phyloP scores from a whole-genome alignment of 2,797 vertebrate species.

The Pelobates cultripes region DNA sequence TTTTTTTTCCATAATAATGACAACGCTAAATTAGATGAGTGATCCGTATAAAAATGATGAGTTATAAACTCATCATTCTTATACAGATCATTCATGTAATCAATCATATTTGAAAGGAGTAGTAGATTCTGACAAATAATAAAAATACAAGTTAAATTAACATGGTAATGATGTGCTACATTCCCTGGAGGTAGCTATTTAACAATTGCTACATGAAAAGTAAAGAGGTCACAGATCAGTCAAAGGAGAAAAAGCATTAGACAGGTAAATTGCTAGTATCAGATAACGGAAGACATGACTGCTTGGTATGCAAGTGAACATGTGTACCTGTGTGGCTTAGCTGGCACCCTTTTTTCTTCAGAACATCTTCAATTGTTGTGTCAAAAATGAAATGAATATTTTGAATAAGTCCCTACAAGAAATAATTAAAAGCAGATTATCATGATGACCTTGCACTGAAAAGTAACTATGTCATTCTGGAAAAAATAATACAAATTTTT shows the following conservation, averaged over 20 bases:
- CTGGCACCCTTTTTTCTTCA: slow-evolving; percentile 86
- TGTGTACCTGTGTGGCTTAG: slow-evolving; percentile 82
- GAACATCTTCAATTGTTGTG: slow-evolving; percentile 84
- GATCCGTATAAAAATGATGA: too few species aligned
- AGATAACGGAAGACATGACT: not conserved
- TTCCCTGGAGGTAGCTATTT: not conserved
- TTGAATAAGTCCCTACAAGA: slow-evolving; percentile 89
- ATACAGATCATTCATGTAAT: not conserved
- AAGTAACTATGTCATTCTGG: not conserved
- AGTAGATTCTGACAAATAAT: not conserved
- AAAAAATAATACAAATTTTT: too few species aligned
- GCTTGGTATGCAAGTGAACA: slow-evolving; percentile 3
- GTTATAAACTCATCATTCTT: too few species aligned
- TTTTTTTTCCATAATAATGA: too few species aligned
- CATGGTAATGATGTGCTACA: not conserved
- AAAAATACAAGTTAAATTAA: not conserved
- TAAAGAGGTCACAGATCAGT: slow-evolving; percentile 10
- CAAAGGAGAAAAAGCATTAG: not conserved
- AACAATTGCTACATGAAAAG: not conserved
- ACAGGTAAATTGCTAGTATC: slow-evolving; percentile 6
- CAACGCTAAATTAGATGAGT: too few species aligned
- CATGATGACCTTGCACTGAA: not conserved
- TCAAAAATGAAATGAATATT: slow-evolving; percentile 88
- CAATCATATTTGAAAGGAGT: not conserved
- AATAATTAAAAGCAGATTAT: slow-evolving; percentile 20